These are phyloP conservation scores for Drosophila sordidula DNA, from an alignment of 2,888 invertebrate genomes.

Conservation along the genomic window DNA sequence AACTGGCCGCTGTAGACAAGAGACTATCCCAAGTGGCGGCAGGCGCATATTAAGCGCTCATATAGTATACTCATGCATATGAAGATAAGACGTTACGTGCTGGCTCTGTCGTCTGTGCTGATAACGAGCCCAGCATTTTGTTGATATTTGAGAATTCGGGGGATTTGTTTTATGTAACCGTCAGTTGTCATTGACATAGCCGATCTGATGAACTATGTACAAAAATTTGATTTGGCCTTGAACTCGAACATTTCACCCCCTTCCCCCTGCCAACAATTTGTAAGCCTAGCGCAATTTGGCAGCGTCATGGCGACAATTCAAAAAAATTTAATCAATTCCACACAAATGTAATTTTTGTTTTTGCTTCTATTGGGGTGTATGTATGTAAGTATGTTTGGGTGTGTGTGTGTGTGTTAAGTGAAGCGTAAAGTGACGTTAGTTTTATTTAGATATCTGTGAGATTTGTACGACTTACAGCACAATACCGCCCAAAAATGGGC, in stretches of 20 bases:
- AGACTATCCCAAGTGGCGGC: slow-evolving; percentile 37
- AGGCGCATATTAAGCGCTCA: slow-evolving; percentile 33
- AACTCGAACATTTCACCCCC: slow-evolving; percentile 17
- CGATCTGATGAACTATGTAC: slow-evolving; percentile 10
- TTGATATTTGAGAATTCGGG: not conserved
- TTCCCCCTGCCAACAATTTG: not conserved
- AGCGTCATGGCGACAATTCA: slow-evolving; percentile 66
- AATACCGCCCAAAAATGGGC: slow-evolving; percentile 91
- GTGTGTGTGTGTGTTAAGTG: slow-evolving; percentile 29
- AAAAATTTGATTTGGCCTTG: slow-evolving; percentile 36
- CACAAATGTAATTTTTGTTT: slow-evolving; percentile 11
- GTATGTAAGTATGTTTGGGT: slow-evolving; percentile 1
- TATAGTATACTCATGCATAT: slow-evolving; percentile 1
- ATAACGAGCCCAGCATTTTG: slow-evolving; percentile 21
- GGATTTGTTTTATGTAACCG: slow-evolving; percentile 46
- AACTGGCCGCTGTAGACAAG: slow-evolving; percentile 13
- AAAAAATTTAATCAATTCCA: slow-evolving; percentile 67
- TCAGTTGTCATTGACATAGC: slow-evolving; percentile 40
- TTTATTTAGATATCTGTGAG: slow-evolving; percentile 5
- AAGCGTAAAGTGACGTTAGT: slow-evolving; percentile 15
- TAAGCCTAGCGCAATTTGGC: slow-evolving; percentile 28
- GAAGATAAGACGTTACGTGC: slow-evolving; percentile 46
- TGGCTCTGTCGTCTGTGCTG: slow-evolving; percentile 5
- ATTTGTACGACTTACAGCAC: slow-evolving; percentile 88
- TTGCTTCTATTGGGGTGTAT: not conserved